Conservation (phyloP, 2,797 vertebrate genomes). For the Neopelma chrysocephalum region DNA sequence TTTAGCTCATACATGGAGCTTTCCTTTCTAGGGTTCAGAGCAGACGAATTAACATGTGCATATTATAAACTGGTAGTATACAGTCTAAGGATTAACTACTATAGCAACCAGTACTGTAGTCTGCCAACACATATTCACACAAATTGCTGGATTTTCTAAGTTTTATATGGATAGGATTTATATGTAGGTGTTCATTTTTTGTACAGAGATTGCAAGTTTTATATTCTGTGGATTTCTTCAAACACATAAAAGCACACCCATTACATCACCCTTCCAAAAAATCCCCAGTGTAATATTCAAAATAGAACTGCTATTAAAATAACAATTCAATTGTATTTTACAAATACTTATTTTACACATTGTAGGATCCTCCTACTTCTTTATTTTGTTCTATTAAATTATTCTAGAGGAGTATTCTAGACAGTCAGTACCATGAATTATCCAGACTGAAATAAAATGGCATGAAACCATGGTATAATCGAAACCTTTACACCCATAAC, state of each 20-base stretch:
- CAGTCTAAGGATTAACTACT: conserved; percentile 71
- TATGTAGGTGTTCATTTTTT: background rate
- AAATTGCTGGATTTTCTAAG: conserved; percentile 42
- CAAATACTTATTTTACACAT: background rate
- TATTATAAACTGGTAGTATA: conserved; percentile 46
- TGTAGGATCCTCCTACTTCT: background rate
- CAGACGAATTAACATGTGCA: conserved; percentile 47
- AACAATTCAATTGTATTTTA: background rate
- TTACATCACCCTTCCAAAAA: background rate
- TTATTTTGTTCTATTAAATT: background rate
- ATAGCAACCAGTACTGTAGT: conserved; percentile 69
- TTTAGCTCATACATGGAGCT: conserved; percentile 30
- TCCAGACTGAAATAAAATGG: background rate
- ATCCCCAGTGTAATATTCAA: background rate
- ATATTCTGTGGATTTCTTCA: background rate
- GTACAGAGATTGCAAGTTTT: background rate
- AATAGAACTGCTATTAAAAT: background rate
- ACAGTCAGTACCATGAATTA: background rate
- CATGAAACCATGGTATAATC: background rate
- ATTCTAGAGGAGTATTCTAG: background rate
- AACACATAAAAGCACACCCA: background rate
- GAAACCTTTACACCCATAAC: background rate
- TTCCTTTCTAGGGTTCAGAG: conserved; percentile 38
- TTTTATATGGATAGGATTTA: conserved; percentile 26
- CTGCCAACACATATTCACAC: conserved; percentile 35